A percentile compares a stretch with the other conserved stretches of the same genome.
phyloP scores from a whole-genome alignment of 2,113 vertebrate genomes.

The Pteruthius melanotis region DNA sequence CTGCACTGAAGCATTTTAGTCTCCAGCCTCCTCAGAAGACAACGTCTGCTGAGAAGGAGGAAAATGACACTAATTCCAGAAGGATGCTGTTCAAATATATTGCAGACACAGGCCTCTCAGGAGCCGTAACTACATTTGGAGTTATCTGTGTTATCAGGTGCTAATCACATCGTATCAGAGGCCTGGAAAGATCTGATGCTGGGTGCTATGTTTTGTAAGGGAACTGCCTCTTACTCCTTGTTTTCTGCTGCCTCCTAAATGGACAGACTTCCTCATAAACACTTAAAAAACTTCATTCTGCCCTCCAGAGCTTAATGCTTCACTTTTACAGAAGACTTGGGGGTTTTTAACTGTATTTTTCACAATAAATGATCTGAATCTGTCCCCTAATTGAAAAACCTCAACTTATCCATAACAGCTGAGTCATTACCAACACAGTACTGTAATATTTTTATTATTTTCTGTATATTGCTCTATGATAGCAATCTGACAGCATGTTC shows the following conservation, averaged over 20 bases:
- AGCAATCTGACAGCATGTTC: slow-evolving; percentile 10
- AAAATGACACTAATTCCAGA: background rate
- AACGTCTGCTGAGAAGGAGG: background rate
- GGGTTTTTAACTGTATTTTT: background rate
- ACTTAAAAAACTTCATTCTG: background rate
- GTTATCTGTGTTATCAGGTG: background rate
- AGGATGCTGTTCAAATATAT: background rate
- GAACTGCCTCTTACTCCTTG: background rate
- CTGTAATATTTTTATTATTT: slow-evolving; percentile 52
- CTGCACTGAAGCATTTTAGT: background rate
- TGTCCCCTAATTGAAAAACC: slow-evolving; percentile 11
- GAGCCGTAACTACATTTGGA: background rate
- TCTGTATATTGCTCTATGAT: background rate
- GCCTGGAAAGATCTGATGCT: background rate
- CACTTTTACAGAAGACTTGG: background rate
- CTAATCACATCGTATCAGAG: background rate
- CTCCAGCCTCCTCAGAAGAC: background rate
- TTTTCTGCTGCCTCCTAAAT: background rate
- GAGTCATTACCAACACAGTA: slow-evolving; percentile 17
- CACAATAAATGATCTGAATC: background rate
- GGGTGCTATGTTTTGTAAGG: background rate
- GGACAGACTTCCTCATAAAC: background rate
- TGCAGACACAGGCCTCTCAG: background rate
- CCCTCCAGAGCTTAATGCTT: background rate
- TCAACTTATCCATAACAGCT: background rate